These are phyloP conservation scores for Amblyraja radiata DNA, from an alignment of 2,797 vertebrate species.

Conservation along the genomic window DNA sequence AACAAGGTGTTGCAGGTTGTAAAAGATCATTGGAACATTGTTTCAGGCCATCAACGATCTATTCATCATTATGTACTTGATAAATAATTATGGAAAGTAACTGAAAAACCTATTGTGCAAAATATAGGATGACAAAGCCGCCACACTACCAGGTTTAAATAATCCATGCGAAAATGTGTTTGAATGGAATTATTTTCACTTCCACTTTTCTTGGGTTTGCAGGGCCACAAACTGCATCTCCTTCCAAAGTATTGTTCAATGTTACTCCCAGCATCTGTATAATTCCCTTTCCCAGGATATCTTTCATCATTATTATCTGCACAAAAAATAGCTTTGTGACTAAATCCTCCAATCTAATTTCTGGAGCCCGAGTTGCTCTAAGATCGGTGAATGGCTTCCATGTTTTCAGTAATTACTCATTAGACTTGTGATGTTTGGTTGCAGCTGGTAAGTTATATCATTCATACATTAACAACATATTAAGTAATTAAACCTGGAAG, in stretches of 20 bases:
- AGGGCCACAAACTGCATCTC: not conserved
- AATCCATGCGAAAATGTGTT: not conserved
- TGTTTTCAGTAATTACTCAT: not conserved
- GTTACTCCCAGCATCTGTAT: not conserved
- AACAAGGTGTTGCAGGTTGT: not conserved
- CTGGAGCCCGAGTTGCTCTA: not conserved
- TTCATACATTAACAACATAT: not conserved
- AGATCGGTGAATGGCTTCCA: not conserved
- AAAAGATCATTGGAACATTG: not conserved
- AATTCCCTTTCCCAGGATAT: not conserved
- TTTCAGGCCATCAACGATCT: not conserved
- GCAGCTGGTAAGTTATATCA: not conserved
- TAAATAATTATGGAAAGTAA: not conserved
- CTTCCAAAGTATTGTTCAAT: not conserved
- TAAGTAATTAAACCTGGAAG: not conserved
- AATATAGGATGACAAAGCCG: not conserved
- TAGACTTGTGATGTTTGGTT: not conserved
- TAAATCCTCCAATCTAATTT: constrained; percentile 22
- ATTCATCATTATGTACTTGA: not conserved
- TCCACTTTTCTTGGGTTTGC: not conserved
- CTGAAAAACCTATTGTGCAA: not conserved
- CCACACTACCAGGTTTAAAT: not conserved
- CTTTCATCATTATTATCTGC: not conserved
- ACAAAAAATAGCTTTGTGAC: not conserved
- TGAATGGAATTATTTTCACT: not conserved